Base-by-base conservation (phyloP, 1,140 invertebrate genomes). In the Heliconius melpomene region DNA sequence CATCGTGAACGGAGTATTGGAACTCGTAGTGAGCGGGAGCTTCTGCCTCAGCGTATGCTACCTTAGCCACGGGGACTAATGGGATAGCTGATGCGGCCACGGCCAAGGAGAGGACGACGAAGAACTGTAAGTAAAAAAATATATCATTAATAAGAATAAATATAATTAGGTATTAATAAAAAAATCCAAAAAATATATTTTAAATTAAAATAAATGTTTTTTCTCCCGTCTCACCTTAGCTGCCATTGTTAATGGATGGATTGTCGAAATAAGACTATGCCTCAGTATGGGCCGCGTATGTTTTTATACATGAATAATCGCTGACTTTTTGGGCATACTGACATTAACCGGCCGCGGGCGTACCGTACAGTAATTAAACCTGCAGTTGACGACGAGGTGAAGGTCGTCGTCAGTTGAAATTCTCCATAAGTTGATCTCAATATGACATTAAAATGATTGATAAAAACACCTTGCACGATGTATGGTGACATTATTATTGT, bases 1-100 rank as follows among this genome's bases (percentile, higher is more conserved):
- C 94, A 85, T 97, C 96, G 82, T 96, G 96, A 6, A 97, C 95
- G 75, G 96, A 95, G 87, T 96, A 96, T 23, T 95, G 93, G 87
- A 96, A 97, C 77, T 95, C 95, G 93, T 97, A 97, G 84, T 96
- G 96, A 9, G 96, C 96, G 16, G 96, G 95, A 66, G 95, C 94
- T 83, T 95, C 94, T 32, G 91, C 88, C 81, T 95, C 95, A 20
- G 88, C 89, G 85, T 93, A 92, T 29, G 60, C 60, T 9, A 66
- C 2, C 23, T 66, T 66, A 26, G 60, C 60, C 26, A 66, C 60
- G 1, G 84, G 89, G 8, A 89, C 75, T 38, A 87, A 79, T 7
- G 89, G 89, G 7, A 88, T 87, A 60, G 90, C 90, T 6, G 85
- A 87, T 8, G 89, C 90, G 7, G 85, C 88, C 8, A 86, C 90